A percentile compares a stretch with the other conserved stretches of the same genome.
These are phyloP conservation scores for Centroberyx gerrardi DNA, from an alignment of 2,797 vertebrate genomes.

Conservation along the genomic window DNA sequence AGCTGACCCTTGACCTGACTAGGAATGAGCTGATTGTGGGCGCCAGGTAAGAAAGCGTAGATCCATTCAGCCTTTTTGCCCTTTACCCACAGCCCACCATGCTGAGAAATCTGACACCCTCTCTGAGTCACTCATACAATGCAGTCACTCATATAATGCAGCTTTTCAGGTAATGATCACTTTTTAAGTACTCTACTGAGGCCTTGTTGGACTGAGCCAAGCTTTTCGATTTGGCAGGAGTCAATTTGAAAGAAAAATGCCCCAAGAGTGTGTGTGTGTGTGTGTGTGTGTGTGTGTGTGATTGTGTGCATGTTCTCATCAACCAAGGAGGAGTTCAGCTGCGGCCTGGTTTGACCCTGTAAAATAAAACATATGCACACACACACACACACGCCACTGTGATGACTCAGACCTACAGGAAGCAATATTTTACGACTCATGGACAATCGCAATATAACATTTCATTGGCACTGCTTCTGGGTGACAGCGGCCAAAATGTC, in stretches of 20 bases:
- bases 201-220: constrained; percentile 52
- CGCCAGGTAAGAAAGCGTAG: constrained; percentile 91
- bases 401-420: neutral
- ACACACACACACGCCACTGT: neutral
- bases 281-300: neutral
- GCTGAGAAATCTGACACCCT: constrained; percentile 57
- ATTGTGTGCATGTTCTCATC: neutral
- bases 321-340: constrained; percentile 9
- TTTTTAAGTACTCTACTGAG: constrained; percentile 62
- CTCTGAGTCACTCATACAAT: constrained; percentile 51
- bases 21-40: constrained; percentile 98
- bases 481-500: constrained; percentile 12
- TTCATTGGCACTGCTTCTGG: constrained; percentile 21
- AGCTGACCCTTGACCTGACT: constrained; percentile 95
- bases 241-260: constrained; percentile 45
- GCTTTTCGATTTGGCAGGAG: constrained; percentile 53
- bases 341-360: constrained; percentile 19
- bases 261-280: neutral
- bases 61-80: constrained; percentile 60
- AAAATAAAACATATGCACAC: constrained; percentile 2
- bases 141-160: constrained; percentile 23
- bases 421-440: constrained; percentile 2
- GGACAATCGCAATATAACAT: neutral
- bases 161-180: constrained; percentile 60
- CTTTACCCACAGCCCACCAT: constrained; percentile 47